These are phyloP conservation scores for Scrobipalpa atriplicella DNA, from an alignment of 2,888 invertebrate genomes.

Conservation along the genomic window DNA sequence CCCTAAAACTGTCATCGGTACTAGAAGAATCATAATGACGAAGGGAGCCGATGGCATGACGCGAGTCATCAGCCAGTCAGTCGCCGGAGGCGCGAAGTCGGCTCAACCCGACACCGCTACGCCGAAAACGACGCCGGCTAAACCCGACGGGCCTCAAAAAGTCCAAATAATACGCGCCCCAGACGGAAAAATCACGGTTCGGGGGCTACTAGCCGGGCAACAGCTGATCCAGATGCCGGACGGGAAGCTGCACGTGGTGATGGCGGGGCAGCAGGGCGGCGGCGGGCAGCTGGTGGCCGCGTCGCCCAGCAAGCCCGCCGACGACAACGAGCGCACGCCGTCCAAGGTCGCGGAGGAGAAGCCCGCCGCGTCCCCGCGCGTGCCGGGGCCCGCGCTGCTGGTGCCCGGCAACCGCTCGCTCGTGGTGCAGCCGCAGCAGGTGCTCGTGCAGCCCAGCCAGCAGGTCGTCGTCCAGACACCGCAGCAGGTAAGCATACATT, in stretches of 20 bases:
- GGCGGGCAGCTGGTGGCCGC: conserved; percentile 71
- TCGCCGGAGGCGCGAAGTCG: conserved; percentile 67
- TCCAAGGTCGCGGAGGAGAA: conserved; percentile 40
- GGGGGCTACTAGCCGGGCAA: conserved; percentile 95
- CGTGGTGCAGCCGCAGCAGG: conserved; percentile 63
- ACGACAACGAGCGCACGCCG: conserved; percentile 30
- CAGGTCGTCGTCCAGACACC: conserved; percentile 55
- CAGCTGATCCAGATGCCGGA: conserved; percentile 96
- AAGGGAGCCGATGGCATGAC: conserved; percentile 88
- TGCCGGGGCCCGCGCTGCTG: conserved; percentile 48
- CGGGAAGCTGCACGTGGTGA: conserved; percentile 94
- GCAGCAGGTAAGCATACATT: conserved; percentile 45
- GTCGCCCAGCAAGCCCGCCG: conserved; percentile 55
- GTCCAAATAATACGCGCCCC: conserved; percentile 95
- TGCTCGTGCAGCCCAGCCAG: conserved; percentile 48
- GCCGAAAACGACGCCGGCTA: conserved; percentile 57
- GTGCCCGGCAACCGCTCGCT: conserved; percentile 57
- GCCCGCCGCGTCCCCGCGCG: conserved; percentile 40
- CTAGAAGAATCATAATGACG: conserved; percentile 88
- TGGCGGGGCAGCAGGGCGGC: conserved; percentile 84
- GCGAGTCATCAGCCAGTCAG: conserved; percentile 84
- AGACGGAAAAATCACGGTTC: conserved; percentile 95
- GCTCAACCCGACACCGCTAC: conserved; percentile 64
- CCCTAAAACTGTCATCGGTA: conserved; percentile 85
- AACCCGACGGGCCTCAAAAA: conserved; percentile 85